Conservation (phyloP, 2,888 invertebrate genomes). For the Panopea generosa region DNA sequence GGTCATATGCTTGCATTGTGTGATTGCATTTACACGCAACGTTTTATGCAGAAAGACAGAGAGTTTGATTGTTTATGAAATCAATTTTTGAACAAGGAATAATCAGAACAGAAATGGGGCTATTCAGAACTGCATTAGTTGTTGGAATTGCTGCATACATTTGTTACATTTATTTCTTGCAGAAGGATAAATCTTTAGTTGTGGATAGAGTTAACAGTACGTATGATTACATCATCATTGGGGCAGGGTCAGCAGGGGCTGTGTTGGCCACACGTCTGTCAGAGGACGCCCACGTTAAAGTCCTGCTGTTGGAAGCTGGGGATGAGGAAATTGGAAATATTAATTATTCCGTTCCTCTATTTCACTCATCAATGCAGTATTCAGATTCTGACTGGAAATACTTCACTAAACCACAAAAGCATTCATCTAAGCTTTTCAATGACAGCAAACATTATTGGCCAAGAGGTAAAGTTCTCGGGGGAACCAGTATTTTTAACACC, state of each 20-base stretch:
- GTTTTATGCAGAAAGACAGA: no score
- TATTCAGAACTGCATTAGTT: no score
- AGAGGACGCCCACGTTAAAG: conserved; percentile 6
- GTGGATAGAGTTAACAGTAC: not conserved
- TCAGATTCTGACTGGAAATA: conserved; percentile 13
- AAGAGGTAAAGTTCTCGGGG: conserved; percentile 95
- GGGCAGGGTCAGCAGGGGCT: conserved; percentile 17
- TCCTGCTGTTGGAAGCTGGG: conserved; percentile 20
- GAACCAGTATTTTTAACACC: conserved; percentile 94
- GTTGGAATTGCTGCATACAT: no score
- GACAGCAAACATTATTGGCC: conserved; percentile 92
- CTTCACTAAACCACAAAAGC: conserved; percentile 17
- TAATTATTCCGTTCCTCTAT: conserved; percentile 5
- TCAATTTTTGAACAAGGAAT: no score
- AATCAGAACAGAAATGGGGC: no score
- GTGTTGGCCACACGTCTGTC: conserved; percentile 16
- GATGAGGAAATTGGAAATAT: conserved; percentile 13
- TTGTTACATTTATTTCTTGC: no score
- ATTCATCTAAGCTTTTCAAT: not conserved
- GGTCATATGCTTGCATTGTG: no score
- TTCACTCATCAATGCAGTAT: not conserved
- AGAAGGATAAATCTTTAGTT: not conserved
- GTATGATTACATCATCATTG: conserved; percentile 12
- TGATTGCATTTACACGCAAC: no score
- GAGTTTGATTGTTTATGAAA: no score